Base-by-base conservation (phyloP, 2,888 invertebrate species). In the Acanthoscelides obtectus region DNA sequence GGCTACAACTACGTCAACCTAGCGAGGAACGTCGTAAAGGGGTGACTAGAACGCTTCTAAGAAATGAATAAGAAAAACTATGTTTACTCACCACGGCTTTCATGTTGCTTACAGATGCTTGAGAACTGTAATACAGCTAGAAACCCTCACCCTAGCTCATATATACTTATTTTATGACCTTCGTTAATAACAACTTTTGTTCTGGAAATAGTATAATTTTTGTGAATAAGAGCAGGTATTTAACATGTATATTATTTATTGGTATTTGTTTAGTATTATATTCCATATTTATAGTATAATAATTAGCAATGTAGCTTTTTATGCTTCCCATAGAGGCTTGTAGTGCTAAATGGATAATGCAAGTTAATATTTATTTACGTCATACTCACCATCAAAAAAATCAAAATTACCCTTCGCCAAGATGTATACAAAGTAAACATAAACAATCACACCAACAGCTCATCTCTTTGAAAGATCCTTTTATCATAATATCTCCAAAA, bases 41-140 rank as follows among this genome's bases (percentile, higher is more conserved):
- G n/a, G n/a, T n/a, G n/a, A n/a, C n/a, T n/a, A n/a, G n/a, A n/a
- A n/a, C n/a, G n/a, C n/a, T n/a, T n/a, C n/a, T n/a, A n/a, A n/a
- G n/a, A n/a, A n/a, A n/a, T n/a, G n/a, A n/a, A n/a, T n/a, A n/a
- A n/a, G n/a, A n/a, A n/a, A n/a, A n/a, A n/a, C n/a, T n/a, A n/a
- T n/a, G n/a, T n/a, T 45, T 66, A 70, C 78, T 77, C 76, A 78
- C 78, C 78, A 78, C 72, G 69, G 74, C 74, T 76, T 78, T 77
- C 78, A 78, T 78, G 68, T 68, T 76, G 73, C 8, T 45, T 45
- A 45, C 45, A 45, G 12, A 12, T 45, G 45, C 45, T 6, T 45
- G 6, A 25, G 45, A 45, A 45, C 45, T 45, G 17, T 45, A 12
- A 45, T 45, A 45, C 5, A 45, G 1, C 5, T 12, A 45, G 45